A percentile compares a stretch with the other conserved stretches of the same genome.
Conservation (phyloP, 1,140 invertebrate species). For the Brachionus asplanchnoidis region DNA sequence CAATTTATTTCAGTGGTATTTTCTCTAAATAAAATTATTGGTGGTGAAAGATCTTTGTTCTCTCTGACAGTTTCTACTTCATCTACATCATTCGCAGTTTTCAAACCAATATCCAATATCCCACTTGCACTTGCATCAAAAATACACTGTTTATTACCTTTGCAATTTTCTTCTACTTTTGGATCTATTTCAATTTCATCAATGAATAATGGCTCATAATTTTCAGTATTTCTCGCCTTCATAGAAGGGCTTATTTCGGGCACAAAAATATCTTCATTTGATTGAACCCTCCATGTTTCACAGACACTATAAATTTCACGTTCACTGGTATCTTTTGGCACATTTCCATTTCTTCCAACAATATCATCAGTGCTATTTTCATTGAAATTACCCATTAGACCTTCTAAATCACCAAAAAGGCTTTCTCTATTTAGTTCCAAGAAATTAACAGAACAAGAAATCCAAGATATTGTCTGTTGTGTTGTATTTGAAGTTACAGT, state of each 20-base stretch:
- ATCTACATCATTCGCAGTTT: neutral
- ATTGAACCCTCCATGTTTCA: neutral
- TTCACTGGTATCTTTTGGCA: neutral
- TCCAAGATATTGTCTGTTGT: neutral
- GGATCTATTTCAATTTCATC: neutral
- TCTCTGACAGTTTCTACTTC: neutral
- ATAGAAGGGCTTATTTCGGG: too few relatives aligned
- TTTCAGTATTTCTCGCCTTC: neutral
- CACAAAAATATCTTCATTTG: neutral
- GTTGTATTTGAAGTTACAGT: neutral
- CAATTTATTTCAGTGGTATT: neutral
- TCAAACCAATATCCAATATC: neutral
- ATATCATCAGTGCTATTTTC: conserved; percentile 4
- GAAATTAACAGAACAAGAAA: neutral
- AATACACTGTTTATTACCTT: neutral
- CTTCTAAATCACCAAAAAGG: neutral
- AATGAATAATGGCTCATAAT: neutral
- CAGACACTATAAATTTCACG: neutral
- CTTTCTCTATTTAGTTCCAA: neutral
- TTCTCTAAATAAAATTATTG: neutral
- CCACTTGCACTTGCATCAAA: neutral
- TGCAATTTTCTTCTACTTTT: neutral
- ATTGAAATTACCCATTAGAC: conserved; percentile 34
- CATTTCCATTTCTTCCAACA: neutral
- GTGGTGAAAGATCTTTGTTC: neutral